Conservation (phyloP, 2,797 vertebrate species). For the Ciconia nigra region DNA sequence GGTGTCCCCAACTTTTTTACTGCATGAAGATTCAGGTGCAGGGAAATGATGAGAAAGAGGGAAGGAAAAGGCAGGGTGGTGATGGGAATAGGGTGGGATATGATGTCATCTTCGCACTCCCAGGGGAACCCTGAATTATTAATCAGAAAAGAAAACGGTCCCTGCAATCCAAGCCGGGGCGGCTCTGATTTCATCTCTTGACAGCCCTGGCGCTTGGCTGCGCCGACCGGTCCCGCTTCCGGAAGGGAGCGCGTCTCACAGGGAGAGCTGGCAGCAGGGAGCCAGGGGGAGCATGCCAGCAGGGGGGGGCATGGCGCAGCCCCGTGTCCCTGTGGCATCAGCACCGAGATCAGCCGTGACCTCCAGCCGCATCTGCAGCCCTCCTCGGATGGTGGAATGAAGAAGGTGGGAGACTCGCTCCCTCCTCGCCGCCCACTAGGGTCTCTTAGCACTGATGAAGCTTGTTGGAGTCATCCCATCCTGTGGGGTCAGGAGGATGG, state of each 20-base stretch:
- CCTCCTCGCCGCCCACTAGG: accelerated
- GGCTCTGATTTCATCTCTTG: conserved; percentile 55
- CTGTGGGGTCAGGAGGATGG: accelerated
- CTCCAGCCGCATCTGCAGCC: background rate
- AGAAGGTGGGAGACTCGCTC: accelerated
- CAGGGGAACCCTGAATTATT: conserved; percentile 53
- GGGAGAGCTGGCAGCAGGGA: background rate
- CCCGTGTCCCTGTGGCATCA: background rate
- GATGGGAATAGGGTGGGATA: background rate
- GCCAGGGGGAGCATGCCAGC: accelerated
- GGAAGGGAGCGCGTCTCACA: background rate
- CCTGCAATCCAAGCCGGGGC: conserved; percentile 33
- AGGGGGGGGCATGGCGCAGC: too few relatives aligned
- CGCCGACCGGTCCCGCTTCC: background rate
- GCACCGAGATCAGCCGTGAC: background rate
- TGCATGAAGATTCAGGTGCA: background rate
- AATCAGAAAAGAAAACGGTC: conserved; percentile 4
- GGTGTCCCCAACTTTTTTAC: background rate
- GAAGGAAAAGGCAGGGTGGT: background rate
- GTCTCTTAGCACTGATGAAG: background rate
- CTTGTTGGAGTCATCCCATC: background rate
- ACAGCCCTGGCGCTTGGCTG: conserved; percentile 24
- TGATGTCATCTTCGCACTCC: conserved; percentile 35
- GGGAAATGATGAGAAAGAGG: background rate
- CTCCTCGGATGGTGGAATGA: accelerated